Base-by-base conservation (phyloP, 2,113 vertebrate genomes). In the Cariama cristata region DNA sequence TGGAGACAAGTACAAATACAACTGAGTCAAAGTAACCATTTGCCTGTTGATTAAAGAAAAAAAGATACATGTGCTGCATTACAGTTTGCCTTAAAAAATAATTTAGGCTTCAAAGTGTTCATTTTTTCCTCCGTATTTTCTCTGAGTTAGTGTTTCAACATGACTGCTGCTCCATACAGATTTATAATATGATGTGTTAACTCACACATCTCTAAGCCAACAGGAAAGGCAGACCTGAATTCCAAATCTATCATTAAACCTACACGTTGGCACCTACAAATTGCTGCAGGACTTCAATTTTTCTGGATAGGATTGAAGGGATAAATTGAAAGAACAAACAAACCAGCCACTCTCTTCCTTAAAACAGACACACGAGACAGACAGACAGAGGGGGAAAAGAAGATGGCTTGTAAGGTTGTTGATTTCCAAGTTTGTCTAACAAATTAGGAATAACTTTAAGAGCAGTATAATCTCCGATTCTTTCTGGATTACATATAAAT, bases 231-330 rank as follows among this genome's bases (percentile, higher is more conserved):
- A 95, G 84, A 96, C 14, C 55, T 76, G 84, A 91, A 91, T 94
- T 91, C n/a, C 44, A 91, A 96, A 90, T 91, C 66, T 96, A 55
- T 94, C 89, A 87, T 87, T 94, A 96, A 77, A 93, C 73, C 80
- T 79, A 91, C 62, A 72, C 63, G 53, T 24, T 73, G 66, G 62
- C 55, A 87, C 58, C 62, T 66, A 91, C 28, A 63, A 93, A 88
- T 49, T 79, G 59, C 62, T 42, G 53, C 69, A 91, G 64, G 76
- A 77, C 60, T 92, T 90, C 13, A 42, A 7, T 82, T 80, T 95
- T 93, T 59, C 85, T 64, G 42, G 40, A 7, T 82, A 79, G 82
- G 79, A 88, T 0, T 58, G 79, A 76, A 93, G 13, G 60, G 47
- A 84, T 89, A 94, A 74, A 88, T 40, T 11, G 5, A 90, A 91